Evolutionary conservation across 2,888 invertebrate genomes (phyloP).

Genomic region (Crocallis elinguaria): DNA sequence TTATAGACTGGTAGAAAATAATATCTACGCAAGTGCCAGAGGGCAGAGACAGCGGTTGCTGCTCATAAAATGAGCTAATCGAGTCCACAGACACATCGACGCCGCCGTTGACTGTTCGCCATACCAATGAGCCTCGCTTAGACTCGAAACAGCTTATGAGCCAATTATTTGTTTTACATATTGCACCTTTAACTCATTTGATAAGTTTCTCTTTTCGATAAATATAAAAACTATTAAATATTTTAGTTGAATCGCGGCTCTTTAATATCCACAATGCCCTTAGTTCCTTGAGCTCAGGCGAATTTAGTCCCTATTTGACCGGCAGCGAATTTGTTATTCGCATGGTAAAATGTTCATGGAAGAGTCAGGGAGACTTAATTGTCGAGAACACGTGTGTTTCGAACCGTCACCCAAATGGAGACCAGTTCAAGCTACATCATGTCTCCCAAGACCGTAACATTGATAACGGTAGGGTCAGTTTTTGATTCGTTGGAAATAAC

Average conservation of each 20-base stretch:
- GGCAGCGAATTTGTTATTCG: constrained; percentile 42
- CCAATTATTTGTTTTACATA: constrained; percentile 28
- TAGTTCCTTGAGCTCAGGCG: constrained; percentile 25
- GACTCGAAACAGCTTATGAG: constrained; percentile 52
- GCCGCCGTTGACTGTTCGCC: constrained; percentile 69
- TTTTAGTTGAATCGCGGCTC: constrained; percentile 53
- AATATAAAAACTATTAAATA: constrained; percentile 55
- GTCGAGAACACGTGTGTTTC: constrained; percentile 77
- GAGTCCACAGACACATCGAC: constrained; percentile 80
- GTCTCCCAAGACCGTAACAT: constrained; percentile 70
- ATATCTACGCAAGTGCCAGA: constrained; percentile 4
- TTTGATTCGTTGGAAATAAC: background rate
- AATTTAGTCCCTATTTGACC: constrained; percentile 40
- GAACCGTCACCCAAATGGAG: constrained; percentile 76
- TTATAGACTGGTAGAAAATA: background rate
- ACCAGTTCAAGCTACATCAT: constrained; percentile 66
- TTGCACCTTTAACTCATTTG: constrained; percentile 38
- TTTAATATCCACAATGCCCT: constrained; percentile 57
- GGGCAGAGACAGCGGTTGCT: constrained; percentile 8
- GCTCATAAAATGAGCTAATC: constrained; percentile 73
- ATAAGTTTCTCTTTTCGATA: constrained; percentile 44
- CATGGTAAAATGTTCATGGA: constrained; percentile 42
- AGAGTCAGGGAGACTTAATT: constrained; percentile 47
- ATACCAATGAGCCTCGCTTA: constrained; percentile 59
- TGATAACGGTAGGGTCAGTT: constrained; percentile 50